These are phyloP conservation scores for Sinocyclocheilus rhinocerous DNA, from an alignment of 2,113 vertebrate species.

Conservation along the genomic window DNA sequence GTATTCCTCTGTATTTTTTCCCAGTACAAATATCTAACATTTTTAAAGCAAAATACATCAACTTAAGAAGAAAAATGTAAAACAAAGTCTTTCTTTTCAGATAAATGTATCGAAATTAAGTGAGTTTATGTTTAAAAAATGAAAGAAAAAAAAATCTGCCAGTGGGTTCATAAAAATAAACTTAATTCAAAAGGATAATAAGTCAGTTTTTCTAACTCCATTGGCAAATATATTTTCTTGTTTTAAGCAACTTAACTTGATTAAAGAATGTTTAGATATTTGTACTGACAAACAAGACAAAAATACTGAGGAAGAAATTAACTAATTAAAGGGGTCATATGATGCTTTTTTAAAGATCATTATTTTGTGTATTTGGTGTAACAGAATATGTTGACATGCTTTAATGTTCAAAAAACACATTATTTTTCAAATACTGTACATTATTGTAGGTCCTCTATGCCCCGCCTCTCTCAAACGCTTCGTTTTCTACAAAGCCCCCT, in stretches of 20 bases:
- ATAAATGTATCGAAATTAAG: background rate
- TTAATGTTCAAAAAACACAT: no score
- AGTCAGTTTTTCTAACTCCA: background rate
- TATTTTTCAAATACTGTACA: no score
- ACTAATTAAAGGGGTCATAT: no score
- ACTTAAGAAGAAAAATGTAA: background rate
- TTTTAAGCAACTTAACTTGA: background rate
- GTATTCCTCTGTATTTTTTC: no score
- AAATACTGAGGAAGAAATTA: background rate
- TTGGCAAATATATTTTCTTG: background rate
- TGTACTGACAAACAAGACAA: background rate
- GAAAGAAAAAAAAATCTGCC: background rate
- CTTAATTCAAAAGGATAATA: background rate
- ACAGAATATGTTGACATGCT: no score
- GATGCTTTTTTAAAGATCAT: no score
- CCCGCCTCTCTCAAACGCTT: no score
- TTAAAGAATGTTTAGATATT: background rate
- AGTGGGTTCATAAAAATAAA: background rate
- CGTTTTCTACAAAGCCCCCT: no score
- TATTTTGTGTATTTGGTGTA: no score
- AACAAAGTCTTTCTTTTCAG: background rate
- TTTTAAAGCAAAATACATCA: no score
- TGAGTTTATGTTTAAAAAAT: background rate
- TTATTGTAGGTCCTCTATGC: no score
- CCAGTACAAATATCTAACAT: no score